Evolutionary conservation across 2,888 invertebrate species (phyloP).

Genomic region (Carabus problematicus): DNA sequence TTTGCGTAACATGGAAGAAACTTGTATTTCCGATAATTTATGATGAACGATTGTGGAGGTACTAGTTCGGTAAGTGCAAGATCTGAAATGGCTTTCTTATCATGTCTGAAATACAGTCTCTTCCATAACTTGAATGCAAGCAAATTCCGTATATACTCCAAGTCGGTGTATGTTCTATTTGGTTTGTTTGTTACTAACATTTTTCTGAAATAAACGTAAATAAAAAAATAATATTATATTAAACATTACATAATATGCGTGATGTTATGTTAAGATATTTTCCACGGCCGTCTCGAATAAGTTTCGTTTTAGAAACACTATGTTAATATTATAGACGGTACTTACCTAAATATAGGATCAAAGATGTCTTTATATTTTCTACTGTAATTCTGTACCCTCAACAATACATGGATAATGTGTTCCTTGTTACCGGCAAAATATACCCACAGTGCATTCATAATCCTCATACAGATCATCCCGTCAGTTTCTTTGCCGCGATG

Average conservation of each 20-base stretch:
- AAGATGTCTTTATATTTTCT: constrained; percentile 26
- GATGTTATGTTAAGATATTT: no score
- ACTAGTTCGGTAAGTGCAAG: constrained; percentile 18
- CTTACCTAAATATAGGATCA: constrained; percentile 32
- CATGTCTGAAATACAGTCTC: constrained; percentile 18
- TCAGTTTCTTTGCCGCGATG: constrained; percentile 33
- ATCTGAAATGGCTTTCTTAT: constrained; percentile 27
- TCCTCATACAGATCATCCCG: constrained; percentile 17
- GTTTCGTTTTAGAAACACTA: no score
- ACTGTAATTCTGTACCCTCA: constrained; percentile 15
- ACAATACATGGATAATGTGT: constrained; percentile 24
- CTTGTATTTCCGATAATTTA: constrained; percentile 22
- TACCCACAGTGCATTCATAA: constrained; percentile 17
- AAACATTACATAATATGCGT: no score
- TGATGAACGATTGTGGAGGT: constrained; percentile 20
- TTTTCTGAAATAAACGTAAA: constrained; percentile 18
- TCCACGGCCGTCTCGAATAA: no score
- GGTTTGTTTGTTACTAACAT: constrained; percentile 19
- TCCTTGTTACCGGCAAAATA: constrained; percentile 30
- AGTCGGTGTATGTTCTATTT: constrained; percentile 20
- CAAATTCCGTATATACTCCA: constrained; percentile 31
- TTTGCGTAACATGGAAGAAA: constrained; percentile 18
- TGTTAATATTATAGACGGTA: not conserved
- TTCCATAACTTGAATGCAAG: constrained; percentile 37
- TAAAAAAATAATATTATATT: no score